Base-by-base conservation (phyloP, 2,113 vertebrate genomes). In the Tylochromis polylepis region DNA sequence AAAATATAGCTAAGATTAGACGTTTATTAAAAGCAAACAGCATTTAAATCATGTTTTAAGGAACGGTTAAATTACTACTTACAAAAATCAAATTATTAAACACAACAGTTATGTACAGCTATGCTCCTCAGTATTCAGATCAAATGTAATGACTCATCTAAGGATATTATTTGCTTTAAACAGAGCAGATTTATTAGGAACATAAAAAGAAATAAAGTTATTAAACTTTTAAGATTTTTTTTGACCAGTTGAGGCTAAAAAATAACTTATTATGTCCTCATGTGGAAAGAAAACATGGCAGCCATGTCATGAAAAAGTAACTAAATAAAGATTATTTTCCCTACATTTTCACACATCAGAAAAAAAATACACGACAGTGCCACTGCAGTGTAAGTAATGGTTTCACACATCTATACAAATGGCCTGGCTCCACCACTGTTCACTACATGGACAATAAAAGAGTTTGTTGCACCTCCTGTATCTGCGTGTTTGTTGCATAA, bases 381-480 rank as follows among this genome's bases (percentile, higher is more conserved):
- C 67, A 29, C 5, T 41, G 22, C 67, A 18, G 22, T 49, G 67
- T 29, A 72, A 29, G 41, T 49, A 72, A 18, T 27, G 41, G 67
- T 46, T 46, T 46, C 67, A 72, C 22, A 46, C 41, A 27, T 72
- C 14, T 72, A 72, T 49, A 72, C 41, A 72, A 72, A 72, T 29
- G 67, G 22, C 67, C 38, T 27, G 67, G 24, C 24, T 46, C 38
- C 65, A 72, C 10, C 38, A 72, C 8, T 4, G 67, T 72, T 49
- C 22, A 86, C 46, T 27, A 86, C 29, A 83, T 20, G 15, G 15
- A 89, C 53, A 87, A 82, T 88, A 75, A 90, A 89, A 46, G 12
- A 12, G 22, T 89, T 83, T 2, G n/a, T 59, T 85, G n/a, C 55
- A 72, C 65, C 18, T 83, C 4, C 58, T 55, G 31, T 3, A 49